Evolutionary conservation across 2,888 invertebrate genomes (phyloP), one percentile per base, ranked within the genome.

Genomic region (Alentia gelatinosa): DNA sequence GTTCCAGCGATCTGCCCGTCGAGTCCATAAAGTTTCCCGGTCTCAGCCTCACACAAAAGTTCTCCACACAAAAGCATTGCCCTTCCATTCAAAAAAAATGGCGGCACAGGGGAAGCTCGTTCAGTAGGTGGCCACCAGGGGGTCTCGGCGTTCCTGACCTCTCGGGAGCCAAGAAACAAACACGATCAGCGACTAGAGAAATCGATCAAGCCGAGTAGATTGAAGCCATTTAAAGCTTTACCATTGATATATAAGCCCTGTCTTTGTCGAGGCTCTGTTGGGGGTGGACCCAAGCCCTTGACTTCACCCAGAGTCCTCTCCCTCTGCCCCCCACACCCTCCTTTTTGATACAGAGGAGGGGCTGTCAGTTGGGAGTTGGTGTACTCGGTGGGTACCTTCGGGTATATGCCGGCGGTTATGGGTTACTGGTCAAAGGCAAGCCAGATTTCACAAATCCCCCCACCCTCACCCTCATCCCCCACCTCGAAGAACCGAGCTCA

Each of bases 1-100:
- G 86, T 86, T 86, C 86, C 86, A 86, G 47, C 86, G 86, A 86
- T 86, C 86, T 86, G 42, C 86, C 86, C 86, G 19, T 47, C 86
- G 47, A 86, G 86, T 86, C 86, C 47, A 86, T 86, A 23, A 86
- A 86, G 47, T 86, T 83, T 83, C 23, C 23, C 39, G n/a, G 83
- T 83, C 83, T 83, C 23, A 26, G 3, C 83, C n/a, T 3, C 7
- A 12, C 35, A 79, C 79, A 79, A 79, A 79, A 79, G 79, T 79
- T 37, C 79, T 23, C 0, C 79, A 35, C 26, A 79, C 39, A 79
- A 79, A 79, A 39, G 37, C 79, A 39, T 19, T 12, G 23, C 79
- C 12, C 35, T n/a, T 79, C 79, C n/a, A n/a, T 79, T 79, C 79
- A 79, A 79, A n/a, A n/a, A n/a, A n/a, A 39, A 79, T 79, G 79